Conservation (phyloP, 30 jellyfish, hydroid and myxozoan species). For the Aurelia aurita region DNA sequence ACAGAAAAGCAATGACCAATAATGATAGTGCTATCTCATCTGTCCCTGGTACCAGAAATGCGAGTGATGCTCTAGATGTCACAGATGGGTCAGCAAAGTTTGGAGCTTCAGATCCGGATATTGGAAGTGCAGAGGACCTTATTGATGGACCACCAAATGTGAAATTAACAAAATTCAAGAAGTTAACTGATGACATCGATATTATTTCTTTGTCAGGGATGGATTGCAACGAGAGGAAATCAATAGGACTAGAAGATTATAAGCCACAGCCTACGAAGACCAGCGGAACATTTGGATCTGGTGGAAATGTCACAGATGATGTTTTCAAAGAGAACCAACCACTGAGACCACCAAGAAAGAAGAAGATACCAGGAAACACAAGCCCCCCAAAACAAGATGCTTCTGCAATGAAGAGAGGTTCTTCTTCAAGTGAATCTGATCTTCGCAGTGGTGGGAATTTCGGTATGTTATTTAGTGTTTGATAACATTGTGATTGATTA, state of each 20-base stretch:
- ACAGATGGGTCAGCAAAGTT: neutral
- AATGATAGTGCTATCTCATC: neutral
- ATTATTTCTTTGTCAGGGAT: slow-evolving; percentile 67
- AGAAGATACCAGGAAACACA: neutral
- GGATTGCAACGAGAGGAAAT: slow-evolving; percentile 4
- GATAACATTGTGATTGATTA: no score
- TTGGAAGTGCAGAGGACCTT: slow-evolving; percentile 50
- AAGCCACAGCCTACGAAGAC: no score
- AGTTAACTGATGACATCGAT: slow-evolving; percentile 42
- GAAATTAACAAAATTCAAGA: neutral
- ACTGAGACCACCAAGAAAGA: slow-evolving; percentile 60
- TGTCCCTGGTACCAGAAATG: neutral
- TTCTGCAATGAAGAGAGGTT: slow-evolving; percentile 14
- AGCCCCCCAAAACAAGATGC: neutral
- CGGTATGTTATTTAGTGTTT: no score
- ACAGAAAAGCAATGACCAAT: neutral
- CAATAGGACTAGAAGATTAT: no score
- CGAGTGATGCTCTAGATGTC: slow-evolving; percentile 1
- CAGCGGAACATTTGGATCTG: neutral
- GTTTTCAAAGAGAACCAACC: slow-evolving; percentile 40
- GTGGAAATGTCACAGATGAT: neutral
- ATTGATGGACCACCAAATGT: slow-evolving; percentile 22
- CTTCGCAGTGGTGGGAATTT: neutral
- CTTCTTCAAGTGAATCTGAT: slow-evolving; percentile 73
- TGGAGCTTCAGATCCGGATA: slow-evolving; percentile 6